Conservation (phyloP, 2,797 vertebrate genomes). For the Typhlichthys eigenmanni region DNA sequence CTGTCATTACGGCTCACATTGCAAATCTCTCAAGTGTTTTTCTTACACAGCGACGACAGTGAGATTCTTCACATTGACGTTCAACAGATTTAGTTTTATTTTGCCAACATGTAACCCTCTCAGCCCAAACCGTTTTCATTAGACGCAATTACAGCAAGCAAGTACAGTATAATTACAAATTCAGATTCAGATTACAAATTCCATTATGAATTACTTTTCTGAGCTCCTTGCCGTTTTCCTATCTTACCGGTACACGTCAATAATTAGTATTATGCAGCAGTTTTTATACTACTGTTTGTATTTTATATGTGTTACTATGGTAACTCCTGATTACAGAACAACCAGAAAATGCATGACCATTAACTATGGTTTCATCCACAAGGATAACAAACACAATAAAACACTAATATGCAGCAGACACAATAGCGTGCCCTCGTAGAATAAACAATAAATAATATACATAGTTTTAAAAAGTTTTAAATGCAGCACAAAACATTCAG, state of each 20-base stretch:
- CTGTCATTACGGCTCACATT: neutral
- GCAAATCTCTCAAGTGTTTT: neutral
- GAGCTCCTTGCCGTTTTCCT: neutral
- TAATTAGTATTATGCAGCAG: too few species aligned
- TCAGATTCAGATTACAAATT: neutral
- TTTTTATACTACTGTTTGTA: too few species aligned
- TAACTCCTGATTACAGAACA: neutral
- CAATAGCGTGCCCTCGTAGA: neutral
- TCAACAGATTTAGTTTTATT: too few species aligned
- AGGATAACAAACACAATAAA: neutral
- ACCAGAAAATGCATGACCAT: neutral
- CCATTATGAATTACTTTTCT: neutral
- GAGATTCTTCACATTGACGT: too few species aligned
- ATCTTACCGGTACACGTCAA: neutral
- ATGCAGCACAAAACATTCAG: constrained; percentile 29
- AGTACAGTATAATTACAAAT: neutral
- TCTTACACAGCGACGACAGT: neutral
- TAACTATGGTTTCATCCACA: neutral
- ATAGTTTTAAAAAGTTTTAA: constrained; percentile 32
- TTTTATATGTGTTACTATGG: too few species aligned
- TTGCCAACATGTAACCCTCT: too few species aligned
- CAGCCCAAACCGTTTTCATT: neutral
- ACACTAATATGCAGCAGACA: constrained; percentile 7
- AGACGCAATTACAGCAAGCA: neutral
- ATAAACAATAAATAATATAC: neutral